Percentiles rank a stretch among this genome's conserved stretches.
phyloP scores from a whole-genome alignment of 2,888 invertebrate genomes.

The Cephus sareptanus region DNA sequence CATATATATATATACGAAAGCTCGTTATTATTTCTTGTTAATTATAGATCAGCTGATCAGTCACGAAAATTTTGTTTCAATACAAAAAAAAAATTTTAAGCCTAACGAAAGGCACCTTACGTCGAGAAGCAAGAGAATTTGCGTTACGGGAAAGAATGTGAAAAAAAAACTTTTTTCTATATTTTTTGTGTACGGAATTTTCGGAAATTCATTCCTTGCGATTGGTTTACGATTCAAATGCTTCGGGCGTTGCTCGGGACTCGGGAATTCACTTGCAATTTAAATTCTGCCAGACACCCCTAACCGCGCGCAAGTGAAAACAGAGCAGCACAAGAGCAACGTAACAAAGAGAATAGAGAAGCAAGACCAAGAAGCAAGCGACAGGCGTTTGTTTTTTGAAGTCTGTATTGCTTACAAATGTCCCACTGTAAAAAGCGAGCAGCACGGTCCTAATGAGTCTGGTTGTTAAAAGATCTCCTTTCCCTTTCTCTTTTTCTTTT shows the following conservation, averaged over 20 bases:
- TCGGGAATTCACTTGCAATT: conserved; percentile 22
- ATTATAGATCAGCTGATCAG: conserved; percentile 31
- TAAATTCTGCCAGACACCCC: conserved; percentile 53
- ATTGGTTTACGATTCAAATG: background rate
- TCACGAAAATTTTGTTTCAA: background rate
- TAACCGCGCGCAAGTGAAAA: conserved; percentile 32
- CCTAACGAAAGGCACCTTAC: background rate
- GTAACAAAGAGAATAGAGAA: conserved; percentile 21
- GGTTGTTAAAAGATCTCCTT: conserved; percentile 61
- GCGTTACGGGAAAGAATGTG: background rate
- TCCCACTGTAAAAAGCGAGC: conserved; percentile 60
- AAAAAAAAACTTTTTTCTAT: background rate
- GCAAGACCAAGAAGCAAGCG: conserved; percentile 34
- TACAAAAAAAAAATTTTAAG: background rate
- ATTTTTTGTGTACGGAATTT: background rate
- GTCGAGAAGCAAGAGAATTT: background rate
- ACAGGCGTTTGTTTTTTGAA: conserved; percentile 57
- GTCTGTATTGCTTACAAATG: conserved; percentile 66
- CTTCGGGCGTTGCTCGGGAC: background rate
- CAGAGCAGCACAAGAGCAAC: conserved; percentile 20
- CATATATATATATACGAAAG: conserved; percentile 37
- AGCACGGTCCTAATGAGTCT: conserved; percentile 63
- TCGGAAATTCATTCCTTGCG: background rate
- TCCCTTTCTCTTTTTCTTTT: conserved; percentile 22
- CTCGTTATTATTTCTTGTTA: conserved; percentile 46